Evolutionary conservation across 1,140 invertebrate genomes (phyloP).

Genomic region (Euglossa dilemma): DNA sequence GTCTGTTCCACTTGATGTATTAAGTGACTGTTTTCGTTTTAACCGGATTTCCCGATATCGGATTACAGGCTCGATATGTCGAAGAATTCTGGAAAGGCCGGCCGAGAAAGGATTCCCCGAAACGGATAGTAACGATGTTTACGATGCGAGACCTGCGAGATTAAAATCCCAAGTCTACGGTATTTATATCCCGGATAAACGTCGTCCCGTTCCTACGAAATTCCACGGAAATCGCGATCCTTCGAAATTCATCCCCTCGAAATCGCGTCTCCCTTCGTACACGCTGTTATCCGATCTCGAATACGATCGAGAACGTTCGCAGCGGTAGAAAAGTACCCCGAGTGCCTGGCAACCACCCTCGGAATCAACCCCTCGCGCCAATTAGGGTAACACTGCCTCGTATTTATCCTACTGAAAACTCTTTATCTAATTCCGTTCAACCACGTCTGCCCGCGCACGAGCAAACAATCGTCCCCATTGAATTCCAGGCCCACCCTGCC

Average conservation of each 20-base stretch:
- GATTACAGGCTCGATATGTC: not conserved
- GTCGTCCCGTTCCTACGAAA: too few relatives aligned
- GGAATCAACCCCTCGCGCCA: not conserved
- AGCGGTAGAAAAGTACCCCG: too few relatives aligned
- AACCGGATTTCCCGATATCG: constrained; percentile 26
- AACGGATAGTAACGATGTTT: not conserved
- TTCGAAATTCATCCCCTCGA: too few relatives aligned
- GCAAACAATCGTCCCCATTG: not conserved
- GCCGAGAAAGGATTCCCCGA: not conserved
- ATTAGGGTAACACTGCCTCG: not conserved
- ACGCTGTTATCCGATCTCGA: too few relatives aligned
- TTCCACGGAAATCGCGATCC: too few relatives aligned
- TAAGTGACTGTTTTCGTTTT: constrained; percentile 33
- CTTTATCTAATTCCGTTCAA: not conserved
- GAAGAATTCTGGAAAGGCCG: not conserved
- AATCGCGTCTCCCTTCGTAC: too few relatives aligned
- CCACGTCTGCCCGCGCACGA: too few relatives aligned
- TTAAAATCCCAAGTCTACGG: too few relatives aligned
- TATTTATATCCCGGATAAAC: too few relatives aligned
- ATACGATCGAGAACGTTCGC: not conserved
- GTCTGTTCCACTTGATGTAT: constrained; percentile 2
- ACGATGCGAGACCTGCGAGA: not conserved
- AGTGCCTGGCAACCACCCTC: not conserved
- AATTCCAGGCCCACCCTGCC: not conserved
- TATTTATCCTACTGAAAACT: not conserved